A percentile compares a stretch with the other conserved stretches of the same genome.
These are phyloP conservation scores for Mallotus villosus DNA, from an alignment of 2,797 vertebrate species.

Conservation along the genomic window DNA sequence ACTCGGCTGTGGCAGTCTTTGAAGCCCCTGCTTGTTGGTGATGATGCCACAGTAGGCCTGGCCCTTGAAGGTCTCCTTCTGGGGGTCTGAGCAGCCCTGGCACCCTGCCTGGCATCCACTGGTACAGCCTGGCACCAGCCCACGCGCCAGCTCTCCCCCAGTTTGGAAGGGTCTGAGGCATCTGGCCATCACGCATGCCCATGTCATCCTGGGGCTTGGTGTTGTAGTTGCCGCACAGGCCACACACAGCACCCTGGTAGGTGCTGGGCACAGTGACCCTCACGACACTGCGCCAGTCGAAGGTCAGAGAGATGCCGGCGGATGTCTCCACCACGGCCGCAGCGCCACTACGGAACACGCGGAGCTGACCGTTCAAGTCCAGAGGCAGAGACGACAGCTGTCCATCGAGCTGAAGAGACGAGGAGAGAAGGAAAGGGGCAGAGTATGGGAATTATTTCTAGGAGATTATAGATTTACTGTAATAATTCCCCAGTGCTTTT, in stretches of 20 bases:
- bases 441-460: constrained; percentile 49
- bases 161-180: constrained; percentile 15
- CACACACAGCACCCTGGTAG: constrained; percentile 64
- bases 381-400: constrained; percentile 72
- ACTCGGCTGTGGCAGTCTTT: constrained; percentile 52
- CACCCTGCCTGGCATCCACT: constrained; percentile 57
- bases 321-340: constrained; percentile 55
- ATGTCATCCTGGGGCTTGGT: constrained; percentile 61
- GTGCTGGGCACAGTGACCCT: constrained; percentile 60
- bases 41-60: constrained; percentile 49
- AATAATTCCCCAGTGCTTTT: constrained; percentile 53
- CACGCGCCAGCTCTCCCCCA: constrained; percentile 75
- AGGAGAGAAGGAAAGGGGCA: background rate
- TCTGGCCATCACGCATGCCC: constrained; percentile 6
- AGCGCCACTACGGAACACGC: constrained; percentile 54
- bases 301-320: constrained; percentile 72
- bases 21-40: constrained; percentile 62
- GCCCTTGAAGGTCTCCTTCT: constrained; percentile 21
- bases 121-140: constrained; percentile 40
- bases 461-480: constrained; percentile 54
- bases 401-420: constrained; percentile 71
- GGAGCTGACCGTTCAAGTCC: constrained; percentile 50
- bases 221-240: constrained; percentile 79
- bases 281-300: constrained; percentile 66
- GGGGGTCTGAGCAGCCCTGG: constrained; percentile 9